Percentiles rank a stretch among this genome's conserved stretches.
Evolutionary conservation across 2,797 vertebrate species (phyloP).

Genomic region (Glyptemys insculpta): DNA sequence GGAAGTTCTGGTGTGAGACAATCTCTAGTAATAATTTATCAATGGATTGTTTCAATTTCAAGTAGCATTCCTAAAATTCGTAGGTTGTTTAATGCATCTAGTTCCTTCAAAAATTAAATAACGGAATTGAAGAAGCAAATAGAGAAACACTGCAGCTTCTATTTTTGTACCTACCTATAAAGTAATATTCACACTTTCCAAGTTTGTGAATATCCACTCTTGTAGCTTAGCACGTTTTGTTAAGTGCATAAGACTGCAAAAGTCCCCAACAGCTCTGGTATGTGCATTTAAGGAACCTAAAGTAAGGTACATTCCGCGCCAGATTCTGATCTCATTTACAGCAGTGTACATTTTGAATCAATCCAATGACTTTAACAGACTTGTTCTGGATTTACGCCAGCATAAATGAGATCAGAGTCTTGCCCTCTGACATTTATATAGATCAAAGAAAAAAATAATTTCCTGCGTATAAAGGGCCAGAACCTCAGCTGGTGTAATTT

Average conservation of each 20-base stretch:
- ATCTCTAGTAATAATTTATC: slow-evolving; percentile 37
- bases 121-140: not conserved
- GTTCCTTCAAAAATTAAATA: not conserved
- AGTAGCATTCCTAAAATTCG: not conserved
- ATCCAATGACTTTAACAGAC: slow-evolving; percentile 52
- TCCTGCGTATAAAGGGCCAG: slow-evolving; percentile 26
- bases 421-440: slow-evolving; percentile 37
- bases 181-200: slow-evolving; percentile 55
- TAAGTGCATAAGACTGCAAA: slow-evolving; percentile 66
- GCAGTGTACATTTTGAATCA: slow-evolving; percentile 61
- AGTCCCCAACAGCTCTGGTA: slow-evolving; percentile 39
- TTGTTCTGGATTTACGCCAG: slow-evolving; percentile 47
- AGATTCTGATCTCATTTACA: slow-evolving; percentile 60
- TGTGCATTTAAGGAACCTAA: slow-evolving; percentile 51
- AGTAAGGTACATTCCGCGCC: slow-evolving; percentile 56
- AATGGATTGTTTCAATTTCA: slow-evolving; percentile 60
- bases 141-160: slow-evolving; percentile 51
- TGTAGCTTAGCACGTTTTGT: slow-evolving; percentile 32
- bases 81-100: not conserved
- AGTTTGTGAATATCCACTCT: slow-evolving; percentile 49
- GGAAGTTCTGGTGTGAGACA: slow-evolving; percentile 30
- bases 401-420: slow-evolving; percentile 51
- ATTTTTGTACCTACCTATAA: slow-evolving; percentile 66
- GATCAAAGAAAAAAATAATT: slow-evolving; percentile 45
- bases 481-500: slow-evolving; percentile 31